phyloP scores from a whole-genome alignment of 2,888 invertebrate genomes.

The Nemoura dubitans region DNA sequence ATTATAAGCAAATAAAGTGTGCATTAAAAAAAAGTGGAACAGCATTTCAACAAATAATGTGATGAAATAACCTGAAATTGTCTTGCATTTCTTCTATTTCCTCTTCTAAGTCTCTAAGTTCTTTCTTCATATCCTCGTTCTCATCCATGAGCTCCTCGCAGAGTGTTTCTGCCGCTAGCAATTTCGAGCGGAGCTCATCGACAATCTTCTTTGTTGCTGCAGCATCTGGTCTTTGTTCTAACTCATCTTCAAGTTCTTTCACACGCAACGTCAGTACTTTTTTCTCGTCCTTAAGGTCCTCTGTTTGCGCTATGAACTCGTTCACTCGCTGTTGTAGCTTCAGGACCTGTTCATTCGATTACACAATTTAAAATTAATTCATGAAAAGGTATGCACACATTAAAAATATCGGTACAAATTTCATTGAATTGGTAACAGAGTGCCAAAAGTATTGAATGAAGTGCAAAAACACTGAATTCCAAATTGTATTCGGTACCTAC shows the following conservation, averaged over 20 bases:
- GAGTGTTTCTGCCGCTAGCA: conserved; percentile 88
- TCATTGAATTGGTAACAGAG: too few species aligned
- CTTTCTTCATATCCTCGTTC: conserved; percentile 93
- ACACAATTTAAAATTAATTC: conserved; percentile 28
- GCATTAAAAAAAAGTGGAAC: too few species aligned
- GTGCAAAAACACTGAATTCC: too few species aligned
- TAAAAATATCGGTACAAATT: too few species aligned
- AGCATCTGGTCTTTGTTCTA: conserved; percentile 59
- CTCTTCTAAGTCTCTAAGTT: conserved; percentile 90
- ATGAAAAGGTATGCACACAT: too few species aligned
- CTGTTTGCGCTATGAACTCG: conserved; percentile 81
- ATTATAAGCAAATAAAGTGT: too few species aligned
- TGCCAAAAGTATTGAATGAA: too few species aligned
- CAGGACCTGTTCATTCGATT: conserved; percentile 64
- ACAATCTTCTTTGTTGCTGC: conserved; percentile 69
- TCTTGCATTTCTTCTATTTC: conserved; percentile 99
- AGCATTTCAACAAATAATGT: too few species aligned
- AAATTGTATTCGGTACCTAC: too few species aligned
- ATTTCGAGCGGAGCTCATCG: conserved; percentile 81
- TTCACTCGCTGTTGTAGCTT: conserved; percentile 89
- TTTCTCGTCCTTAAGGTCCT: conserved; percentile 82
- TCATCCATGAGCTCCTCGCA: conserved; percentile 96
- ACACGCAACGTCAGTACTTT: conserved; percentile 75
- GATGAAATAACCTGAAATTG: conserved; percentile 72
- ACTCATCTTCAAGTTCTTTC: conserved; percentile 77